Base-by-base conservation (phyloP, 2,113 vertebrate species). In the Corvus moneduloides region DNA sequence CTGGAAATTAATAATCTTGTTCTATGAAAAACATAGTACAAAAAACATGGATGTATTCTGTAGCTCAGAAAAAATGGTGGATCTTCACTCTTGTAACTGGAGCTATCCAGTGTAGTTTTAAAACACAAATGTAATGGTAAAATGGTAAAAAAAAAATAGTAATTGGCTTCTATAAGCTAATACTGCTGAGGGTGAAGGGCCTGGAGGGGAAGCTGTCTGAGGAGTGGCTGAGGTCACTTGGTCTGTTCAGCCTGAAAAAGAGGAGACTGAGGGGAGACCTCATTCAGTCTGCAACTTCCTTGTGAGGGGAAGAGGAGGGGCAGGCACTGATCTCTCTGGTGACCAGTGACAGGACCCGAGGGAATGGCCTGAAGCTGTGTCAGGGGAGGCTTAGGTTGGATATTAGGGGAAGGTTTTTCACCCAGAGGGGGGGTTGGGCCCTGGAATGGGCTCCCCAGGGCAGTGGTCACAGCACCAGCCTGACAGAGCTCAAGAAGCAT, bases 1-100 rank as follows among this genome's bases (percentile, higher is more conserved):
- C 69, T 84, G 84, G n/a, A 95, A 86, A 85, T 87, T 62, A 92
- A 51, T 78, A 37, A 62, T 74, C 64, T 14, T 91, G 14, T 63
- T 77, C 26, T 84, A 27, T 69, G 67, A 85, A 80, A 87, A 92
- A 44, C 16, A 51, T n/a, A 21, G 4, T 73, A 66, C 74, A 93
- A 80, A 87, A 90, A 54, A 14, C 9, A 5, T 23, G 16, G 7
- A 32, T 41, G 8, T 85, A 35, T 62, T 76, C 37, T 73, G 18
- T 64, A 69, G 19, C 5, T 2, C 32, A 79, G 18, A 46, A 61
- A 68, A 64, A 80, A 46, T 80, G 26, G 28, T 66, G 13, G 46
- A 54, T 30, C 43, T 71, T 67, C 55, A 16, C 27, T 81, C 20
- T 54, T 76, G 16, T 49, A 35, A 35, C 26, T 76, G 58, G 13